phyloP scores from a whole-genome alignment of 2,113 vertebrate genomes.

The Tetrao urogallus region DNA sequence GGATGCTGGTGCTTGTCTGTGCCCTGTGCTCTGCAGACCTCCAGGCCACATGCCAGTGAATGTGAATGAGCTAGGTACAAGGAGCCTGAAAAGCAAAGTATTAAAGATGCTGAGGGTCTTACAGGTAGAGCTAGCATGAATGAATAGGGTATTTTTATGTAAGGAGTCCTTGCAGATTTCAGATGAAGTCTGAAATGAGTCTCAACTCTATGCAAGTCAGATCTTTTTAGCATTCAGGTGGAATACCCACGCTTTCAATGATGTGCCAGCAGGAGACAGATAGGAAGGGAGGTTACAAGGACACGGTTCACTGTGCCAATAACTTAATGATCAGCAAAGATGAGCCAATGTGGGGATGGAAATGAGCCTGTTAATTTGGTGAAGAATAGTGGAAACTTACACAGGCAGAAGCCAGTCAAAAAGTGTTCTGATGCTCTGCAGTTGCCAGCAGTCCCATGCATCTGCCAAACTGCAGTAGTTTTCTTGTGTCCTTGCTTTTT shows the following conservation, averaged over 20 bases:
- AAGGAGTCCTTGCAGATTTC: neutral
- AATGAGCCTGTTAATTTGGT: neutral
- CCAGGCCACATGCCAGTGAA: neutral
- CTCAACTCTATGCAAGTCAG: neutral
- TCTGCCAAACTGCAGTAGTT: neutral
- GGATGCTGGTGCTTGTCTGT: neutral
- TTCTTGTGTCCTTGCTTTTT: neutral
- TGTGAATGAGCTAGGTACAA: neutral
- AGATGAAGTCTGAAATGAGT: neutral
- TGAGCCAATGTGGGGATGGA: neutral
- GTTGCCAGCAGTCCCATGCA: neutral
- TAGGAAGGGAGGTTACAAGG: neutral
- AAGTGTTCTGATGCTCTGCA: neutral
- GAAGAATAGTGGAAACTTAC: neutral
- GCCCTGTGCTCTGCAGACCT: neutral
- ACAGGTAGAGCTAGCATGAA: neutral
- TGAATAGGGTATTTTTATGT: neutral
- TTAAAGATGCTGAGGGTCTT: neutral
- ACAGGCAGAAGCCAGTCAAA: neutral
- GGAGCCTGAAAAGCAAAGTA: neutral
- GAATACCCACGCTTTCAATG: neutral
- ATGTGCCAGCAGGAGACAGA: neutral
- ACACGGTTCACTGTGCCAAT: neutral
- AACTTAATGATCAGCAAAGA: slow-evolving; percentile 20
- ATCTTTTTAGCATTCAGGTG: neutral